Evolutionary conservation across 1,140 invertebrate species (phyloP), one percentile per base, ranked within the genome.

Genomic region (Anthonomus grandis): DNA sequence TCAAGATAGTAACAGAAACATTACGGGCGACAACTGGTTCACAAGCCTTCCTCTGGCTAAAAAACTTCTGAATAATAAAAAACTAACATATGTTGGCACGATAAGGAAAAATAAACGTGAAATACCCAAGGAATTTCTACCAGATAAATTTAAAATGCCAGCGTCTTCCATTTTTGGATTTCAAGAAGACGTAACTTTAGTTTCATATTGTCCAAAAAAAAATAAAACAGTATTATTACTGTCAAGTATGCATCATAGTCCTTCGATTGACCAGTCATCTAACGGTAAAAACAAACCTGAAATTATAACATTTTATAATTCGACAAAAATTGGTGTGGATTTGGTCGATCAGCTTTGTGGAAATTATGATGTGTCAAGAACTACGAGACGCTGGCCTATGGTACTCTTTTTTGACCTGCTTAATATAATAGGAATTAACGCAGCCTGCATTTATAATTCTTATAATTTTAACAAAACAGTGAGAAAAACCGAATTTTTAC

Each of bases 251-350:
- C 66, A 72, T 54, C 17, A 61, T 42, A 55, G 50, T 42, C 31
- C 60, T 48, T 17, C 54, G 49, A 64, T 70, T 48, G 66, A 70
- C 55, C 23, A 25, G 23, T 15, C 24, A 9, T 53, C 49, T 10
- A 37, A 31, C n/a, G 52, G 64, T 25, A 12, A 27, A 47, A 23
- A 45, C 12, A 74, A 75, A 55, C 67, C 73, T 25, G 65, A 75
- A 46, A 67, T 74, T 22, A 65, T 74, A 13, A 19, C 58, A 1
- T 58, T 63, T 47, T 75, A 68, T 42, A 68, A 69, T 52, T 24
- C 19, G 5, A 76, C 73, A 10, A 78, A 78, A 69, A 69, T 69
- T 44, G 71, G 66, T 25, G 71, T 76, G 1, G 74, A 76, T 62
- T 59, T 50, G 17, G 53, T 76, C 6, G 73, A 77, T 53, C 56